phyloP scores from a whole-genome alignment of 2,797 vertebrate genomes.

The Rhinophrynus dorsalis region DNA sequence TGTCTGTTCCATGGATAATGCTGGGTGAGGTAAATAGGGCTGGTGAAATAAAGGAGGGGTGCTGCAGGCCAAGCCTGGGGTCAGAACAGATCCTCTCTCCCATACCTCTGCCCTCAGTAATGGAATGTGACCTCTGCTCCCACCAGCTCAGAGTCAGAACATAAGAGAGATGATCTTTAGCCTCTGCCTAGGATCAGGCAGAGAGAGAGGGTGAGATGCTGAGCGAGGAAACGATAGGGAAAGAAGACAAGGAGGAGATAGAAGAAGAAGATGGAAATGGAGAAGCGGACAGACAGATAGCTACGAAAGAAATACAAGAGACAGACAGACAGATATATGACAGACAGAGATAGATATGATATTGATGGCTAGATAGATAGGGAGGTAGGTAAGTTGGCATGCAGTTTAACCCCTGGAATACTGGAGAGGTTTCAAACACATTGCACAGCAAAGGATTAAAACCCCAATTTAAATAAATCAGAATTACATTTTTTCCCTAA shows the following conservation, averaged over 20 bases:
- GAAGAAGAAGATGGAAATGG: neutral
- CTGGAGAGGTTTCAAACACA: no score
- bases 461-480: no score
- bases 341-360: no score
- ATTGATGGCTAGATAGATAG: no score
- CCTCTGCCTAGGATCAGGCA: slow-evolving; percentile 50
- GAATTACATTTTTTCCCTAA: no score
- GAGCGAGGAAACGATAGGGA: neutral
- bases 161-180: slow-evolving; percentile 66
- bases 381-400: no score
- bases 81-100: neutral
- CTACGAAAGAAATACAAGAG: slow-evolving; percentile 4
- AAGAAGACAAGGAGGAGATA: neutral
- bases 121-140: slow-evolving; percentile 61
- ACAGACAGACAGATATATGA: no score
- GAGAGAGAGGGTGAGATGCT: neutral
- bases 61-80: neutral
- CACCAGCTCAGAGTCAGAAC: slow-evolving; percentile 62
- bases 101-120: neutral
- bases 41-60: neutral
- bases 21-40: slow-evolving; percentile 20
- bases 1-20: no score
- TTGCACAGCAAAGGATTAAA: no score
- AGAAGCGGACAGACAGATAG: slow-evolving; percentile 12
- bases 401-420: no score